Evolutionary conservation across 2,797 vertebrate species (phyloP).

Genomic region (Bryconaethiops microstoma): DNA sequence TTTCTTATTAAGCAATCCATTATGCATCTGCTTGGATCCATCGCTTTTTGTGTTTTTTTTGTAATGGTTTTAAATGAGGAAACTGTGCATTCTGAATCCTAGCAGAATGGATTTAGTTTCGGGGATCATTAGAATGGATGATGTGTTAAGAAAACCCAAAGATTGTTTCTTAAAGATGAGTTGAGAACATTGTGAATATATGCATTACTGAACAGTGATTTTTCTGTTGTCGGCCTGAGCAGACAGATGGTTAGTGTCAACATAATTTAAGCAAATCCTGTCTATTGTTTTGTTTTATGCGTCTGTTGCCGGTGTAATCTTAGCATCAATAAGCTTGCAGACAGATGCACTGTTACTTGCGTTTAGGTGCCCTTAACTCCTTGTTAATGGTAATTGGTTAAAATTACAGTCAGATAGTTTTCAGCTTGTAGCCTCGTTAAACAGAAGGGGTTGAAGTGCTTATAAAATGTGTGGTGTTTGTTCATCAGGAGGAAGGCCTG

Average conservation of each 20-base stretch:
- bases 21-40: too few species aligned
- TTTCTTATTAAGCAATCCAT: neutral
- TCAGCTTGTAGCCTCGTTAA: neutral
- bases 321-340: neutral
- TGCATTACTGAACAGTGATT: neutral
- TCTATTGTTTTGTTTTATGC: conserved; percentile 5
- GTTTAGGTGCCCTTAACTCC: neutral
- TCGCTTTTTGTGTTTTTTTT: neutral
- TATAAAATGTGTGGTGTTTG: conserved; percentile 13
- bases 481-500: conserved; percentile 88
- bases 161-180: neutral
- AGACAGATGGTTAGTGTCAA: conserved; percentile 3
- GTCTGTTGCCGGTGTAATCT: neutral
- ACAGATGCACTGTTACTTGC: conserved; percentile 26
- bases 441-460: neutral
- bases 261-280: neutral
- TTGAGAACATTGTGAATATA: neutral
- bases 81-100: neutral
- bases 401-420: conserved; percentile 4
- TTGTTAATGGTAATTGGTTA: conserved; percentile 21
- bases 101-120: neutral
- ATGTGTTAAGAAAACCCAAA: neutral
- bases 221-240: neutral
- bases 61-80: neutral
- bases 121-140: conserved; percentile 3